Evolutionary conservation across 2,888 invertebrate species (phyloP).

Genomic region (Leptinotarsa juncta): DNA sequence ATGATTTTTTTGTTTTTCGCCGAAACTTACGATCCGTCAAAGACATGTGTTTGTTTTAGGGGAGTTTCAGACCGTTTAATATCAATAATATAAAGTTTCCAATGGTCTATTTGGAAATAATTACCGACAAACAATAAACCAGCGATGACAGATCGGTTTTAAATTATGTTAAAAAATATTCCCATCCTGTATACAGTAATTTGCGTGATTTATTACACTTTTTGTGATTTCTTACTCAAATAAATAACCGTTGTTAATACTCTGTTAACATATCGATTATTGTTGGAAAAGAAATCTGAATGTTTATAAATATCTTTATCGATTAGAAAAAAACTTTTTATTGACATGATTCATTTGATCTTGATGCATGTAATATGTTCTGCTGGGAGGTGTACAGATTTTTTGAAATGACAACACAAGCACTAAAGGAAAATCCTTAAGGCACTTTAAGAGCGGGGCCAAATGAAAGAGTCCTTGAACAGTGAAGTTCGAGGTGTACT

Average conservation of each 20-base stretch:
- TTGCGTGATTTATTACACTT: background rate
- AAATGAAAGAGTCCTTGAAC: too few species aligned
- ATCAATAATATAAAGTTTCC: constrained; percentile 42
- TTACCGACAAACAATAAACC: constrained; percentile 43
- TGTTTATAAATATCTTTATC: too few species aligned
- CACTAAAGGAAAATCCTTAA: too few species aligned
- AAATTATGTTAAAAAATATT: constrained; percentile 25
- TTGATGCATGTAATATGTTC: too few species aligned
- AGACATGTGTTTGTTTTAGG: constrained; percentile 49
- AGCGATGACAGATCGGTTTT: constrained; percentile 38
- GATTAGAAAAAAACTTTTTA: too few species aligned
- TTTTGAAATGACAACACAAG: too few species aligned
- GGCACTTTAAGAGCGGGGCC: too few species aligned
- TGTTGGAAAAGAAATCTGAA: too few species aligned
- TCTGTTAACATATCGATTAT: too few species aligned
- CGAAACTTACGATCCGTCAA: constrained; percentile 46
- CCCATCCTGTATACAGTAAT: background rate
- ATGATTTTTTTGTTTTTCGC: constrained; percentile 44
- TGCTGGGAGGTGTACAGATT: too few species aligned
- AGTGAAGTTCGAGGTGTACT: too few species aligned
- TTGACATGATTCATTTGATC: too few species aligned
- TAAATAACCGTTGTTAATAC: background rate
- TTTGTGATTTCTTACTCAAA: background rate
- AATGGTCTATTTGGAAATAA: constrained; percentile 43
- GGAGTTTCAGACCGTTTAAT: constrained; percentile 44